Conservation (phyloP, 2,888 invertebrate genomes). For the Pyralis farinalis region DNA sequence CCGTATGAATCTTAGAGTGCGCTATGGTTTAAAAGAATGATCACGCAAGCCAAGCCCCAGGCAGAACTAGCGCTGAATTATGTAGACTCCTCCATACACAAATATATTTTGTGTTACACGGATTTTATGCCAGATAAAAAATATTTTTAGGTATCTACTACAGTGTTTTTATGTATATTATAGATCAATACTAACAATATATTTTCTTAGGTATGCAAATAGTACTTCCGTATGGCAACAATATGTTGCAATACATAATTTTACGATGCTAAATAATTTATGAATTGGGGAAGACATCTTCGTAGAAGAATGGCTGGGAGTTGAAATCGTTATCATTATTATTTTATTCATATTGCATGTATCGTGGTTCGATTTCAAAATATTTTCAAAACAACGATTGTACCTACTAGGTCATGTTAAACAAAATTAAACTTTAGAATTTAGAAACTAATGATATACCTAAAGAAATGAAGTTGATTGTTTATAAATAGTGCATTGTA, state of each 20-base stretch:
- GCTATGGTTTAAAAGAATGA: conserved; percentile 1
- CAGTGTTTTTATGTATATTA: neutral
- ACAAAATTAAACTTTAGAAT: too few species aligned
- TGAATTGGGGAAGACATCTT: too few species aligned
- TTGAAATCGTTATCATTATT: too few species aligned
- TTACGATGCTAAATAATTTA: too few species aligned
- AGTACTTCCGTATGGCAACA: neutral
- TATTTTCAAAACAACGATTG: too few species aligned
- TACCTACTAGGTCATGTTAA: too few species aligned
- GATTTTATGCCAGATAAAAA: conserved; percentile 6
- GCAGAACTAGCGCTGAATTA: conserved; percentile 4
- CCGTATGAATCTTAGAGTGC: conserved; percentile 3
- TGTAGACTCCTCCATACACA: conserved; percentile 1
- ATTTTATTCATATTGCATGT: too few species aligned
- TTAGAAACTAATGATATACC: too few species aligned
- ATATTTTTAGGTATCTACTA: neutral
- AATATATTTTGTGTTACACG: conserved; percentile 2
- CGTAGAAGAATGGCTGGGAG: too few species aligned
- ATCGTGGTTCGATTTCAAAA: too few species aligned
- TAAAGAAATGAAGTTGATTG: conserved; percentile 21
- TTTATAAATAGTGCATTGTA: conserved; percentile 32
- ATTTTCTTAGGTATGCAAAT: neutral
- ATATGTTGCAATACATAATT: too few species aligned
- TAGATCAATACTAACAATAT: neutral
- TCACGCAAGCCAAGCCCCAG: conserved; percentile 4